Evolutionary conservation across 2,888 invertebrate species (phyloP), one percentile per base, ranked within the genome.

Genomic region (Rhingia campestris): DNA sequence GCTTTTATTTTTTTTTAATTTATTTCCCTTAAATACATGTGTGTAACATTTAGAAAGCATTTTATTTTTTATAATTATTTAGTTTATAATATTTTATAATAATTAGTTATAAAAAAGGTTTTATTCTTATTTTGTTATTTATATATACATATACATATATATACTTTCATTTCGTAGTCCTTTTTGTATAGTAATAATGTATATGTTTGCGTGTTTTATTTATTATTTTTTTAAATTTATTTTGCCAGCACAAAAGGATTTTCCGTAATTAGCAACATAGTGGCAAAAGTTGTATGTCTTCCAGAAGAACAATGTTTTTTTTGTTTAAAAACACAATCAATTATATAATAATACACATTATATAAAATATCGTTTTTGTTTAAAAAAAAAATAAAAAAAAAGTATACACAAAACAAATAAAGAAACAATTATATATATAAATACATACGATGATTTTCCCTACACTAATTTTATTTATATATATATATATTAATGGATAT

Each of bases 11-110:
- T 49, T 63, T 67, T 64, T 54, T 75, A 22, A 69, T 73, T 67
- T 49, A 59, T 59, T 74, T 76, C 67, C 70, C 80, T 73, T 77
- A 79, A 86, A 81, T 84, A 73, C 61, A 63, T 86, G 77, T 80
- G 56, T 86, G 81, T 87, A 87, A 87, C 87, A 87, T 86, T 87
- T 86, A 87, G 86, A 87, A 87, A 87, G 86, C 87, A 86, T 86
- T 86, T 87, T 56, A 86, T 76, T 61, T 56, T 67, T 56, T 51
- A 2, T 22, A 2, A 22, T 39, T 39, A 7, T 79, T 67, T 64
- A 64, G n/a, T 77, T 69, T 80, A 58, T 61, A 70, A 69, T 82
- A 81, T 81, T 76, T 84, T 81, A 77, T 84, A 73, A 63, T 85
- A 67, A 74, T 66, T 86, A 56, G 82, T 80, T 79, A 77, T 86